Conservation (phyloP, 2,113 vertebrate genomes). For the Chlamydotis undulata region DNA sequence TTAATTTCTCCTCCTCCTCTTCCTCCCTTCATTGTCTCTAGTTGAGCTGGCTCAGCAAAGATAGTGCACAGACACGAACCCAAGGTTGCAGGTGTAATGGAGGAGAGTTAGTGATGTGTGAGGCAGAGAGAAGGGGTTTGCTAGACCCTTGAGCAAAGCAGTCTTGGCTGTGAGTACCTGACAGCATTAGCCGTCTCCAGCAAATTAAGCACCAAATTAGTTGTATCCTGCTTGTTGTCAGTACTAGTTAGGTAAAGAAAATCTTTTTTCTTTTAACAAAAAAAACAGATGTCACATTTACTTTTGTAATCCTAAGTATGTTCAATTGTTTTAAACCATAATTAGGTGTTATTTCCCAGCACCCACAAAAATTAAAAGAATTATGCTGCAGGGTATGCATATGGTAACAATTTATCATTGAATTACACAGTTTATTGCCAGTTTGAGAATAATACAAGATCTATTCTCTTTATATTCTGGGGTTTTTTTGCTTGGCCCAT, state of each 20-base stretch:
- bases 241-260: not conserved
- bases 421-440: not conserved
- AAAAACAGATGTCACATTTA: not conserved
- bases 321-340: not conserved
- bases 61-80: not conserved
- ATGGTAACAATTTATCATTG: not conserved
- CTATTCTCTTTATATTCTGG: not conserved
- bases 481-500: not conserved
- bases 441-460: not conserved
- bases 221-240: not conserved
- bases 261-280: not conserved
- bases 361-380: not conserved
- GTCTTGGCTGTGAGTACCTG: not conserved
- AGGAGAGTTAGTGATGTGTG: not conserved
- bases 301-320: not conserved
- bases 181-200: not conserved
- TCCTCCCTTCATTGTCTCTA: not conserved
- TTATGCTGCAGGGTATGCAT: not conserved
- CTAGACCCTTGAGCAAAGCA: not conserved
- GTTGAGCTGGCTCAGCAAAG: not conserved
- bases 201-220: not conserved
- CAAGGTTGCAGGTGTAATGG: not conserved
- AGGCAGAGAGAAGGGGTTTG: not conserved
- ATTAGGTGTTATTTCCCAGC: constrained; percentile 7
- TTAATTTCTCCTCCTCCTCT: not conserved